Base-by-base conservation (phyloP, 2,888 invertebrate genomes). In the Brachypalpus laphriformis region DNA sequence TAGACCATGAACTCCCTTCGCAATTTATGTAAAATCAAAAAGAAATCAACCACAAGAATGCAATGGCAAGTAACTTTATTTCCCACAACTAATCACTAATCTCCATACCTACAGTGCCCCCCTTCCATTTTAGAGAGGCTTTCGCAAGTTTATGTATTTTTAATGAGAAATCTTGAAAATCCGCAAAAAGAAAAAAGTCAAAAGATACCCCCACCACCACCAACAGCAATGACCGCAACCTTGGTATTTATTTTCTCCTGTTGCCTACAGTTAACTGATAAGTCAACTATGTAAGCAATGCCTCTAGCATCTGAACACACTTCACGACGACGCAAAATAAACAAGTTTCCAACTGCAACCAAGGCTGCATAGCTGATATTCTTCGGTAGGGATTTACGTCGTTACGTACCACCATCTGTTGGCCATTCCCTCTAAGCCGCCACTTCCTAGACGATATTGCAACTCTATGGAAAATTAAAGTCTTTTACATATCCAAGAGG, bases 251-350 rank as follows among this genome's bases (percentile, higher is more conserved):
- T 49, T 56, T 65, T 14, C 28, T 42, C 40, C 45, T 51, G 40
- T 54, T 42, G 63, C 54, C 40, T 63, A 49, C 59, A 57, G 59
- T 63, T 74, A 72, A n/a, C 72, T 72, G 61, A 72, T 61, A 59
- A 72, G 61, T 37, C 18, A 47, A 40, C 61, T 54, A 59, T 42
- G 51, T 34, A 59, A 72, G 40, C 51, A 51, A 59, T 61, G 63
- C 61, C 40, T 31, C n/a, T 28, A 42, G 51, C 54, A n/a, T 51
- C 20, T 28, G n/a, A 37, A 40, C 16, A 51, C 51, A 72, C 47
- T n/a, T 34, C 34, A 34, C 34, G 34, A 45, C 68, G 42, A 45
- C 34, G 5, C 9, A 59, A 68, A 68, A 68, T 51, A 18, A 56
- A 68, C 68, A 18, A 56, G 68, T 68, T 68, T 28, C 28, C 28